These are phyloP conservation scores for Eutolmus rufibarbis DNA, from an alignment of 2,888 invertebrate genomes.

Conservation along the genomic window DNA sequence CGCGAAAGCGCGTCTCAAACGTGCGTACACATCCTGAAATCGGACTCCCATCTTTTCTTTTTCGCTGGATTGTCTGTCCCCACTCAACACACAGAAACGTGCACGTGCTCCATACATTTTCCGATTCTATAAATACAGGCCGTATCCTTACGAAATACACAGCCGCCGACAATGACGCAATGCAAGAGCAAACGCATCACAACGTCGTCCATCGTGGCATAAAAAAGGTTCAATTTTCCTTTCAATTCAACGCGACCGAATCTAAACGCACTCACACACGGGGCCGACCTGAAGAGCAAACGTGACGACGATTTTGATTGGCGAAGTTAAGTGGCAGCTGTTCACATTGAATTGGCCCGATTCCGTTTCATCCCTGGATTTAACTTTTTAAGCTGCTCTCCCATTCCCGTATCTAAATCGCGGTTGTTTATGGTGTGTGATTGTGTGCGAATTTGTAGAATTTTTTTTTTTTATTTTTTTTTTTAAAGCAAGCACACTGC, in stretches of 20 bases:
- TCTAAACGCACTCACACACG: neutral
- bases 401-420: neutral
- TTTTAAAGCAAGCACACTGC: neutral
- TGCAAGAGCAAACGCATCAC: neutral
- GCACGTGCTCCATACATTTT: slow-evolving; percentile 43
- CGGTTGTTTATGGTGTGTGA: neutral
- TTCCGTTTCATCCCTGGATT: neutral
- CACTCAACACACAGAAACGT: slow-evolving; percentile 1
- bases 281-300: neutral
- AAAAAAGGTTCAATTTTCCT: slow-evolving; percentile 18
- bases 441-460: neutral
- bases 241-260: slow-evolving; percentile 21
- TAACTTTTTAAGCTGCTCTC: neutral
- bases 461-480: neutral
- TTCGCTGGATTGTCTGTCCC: neutral
- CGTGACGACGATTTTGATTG: slow-evolving; percentile 45
- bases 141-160: slow-evolving; percentile 7
- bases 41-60: neutral
- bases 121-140: neutral
- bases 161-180: slow-evolving; percentile 40
- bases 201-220: neutral
- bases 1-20: neutral
- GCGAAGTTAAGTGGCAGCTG: slow-evolving; percentile 47
- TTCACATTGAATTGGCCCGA: slow-evolving; percentile 30
- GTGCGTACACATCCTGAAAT: slow-evolving; percentile 9